Base-by-base conservation (phyloP, 2,113 vertebrate species). In the Centropristis striata region DNA sequence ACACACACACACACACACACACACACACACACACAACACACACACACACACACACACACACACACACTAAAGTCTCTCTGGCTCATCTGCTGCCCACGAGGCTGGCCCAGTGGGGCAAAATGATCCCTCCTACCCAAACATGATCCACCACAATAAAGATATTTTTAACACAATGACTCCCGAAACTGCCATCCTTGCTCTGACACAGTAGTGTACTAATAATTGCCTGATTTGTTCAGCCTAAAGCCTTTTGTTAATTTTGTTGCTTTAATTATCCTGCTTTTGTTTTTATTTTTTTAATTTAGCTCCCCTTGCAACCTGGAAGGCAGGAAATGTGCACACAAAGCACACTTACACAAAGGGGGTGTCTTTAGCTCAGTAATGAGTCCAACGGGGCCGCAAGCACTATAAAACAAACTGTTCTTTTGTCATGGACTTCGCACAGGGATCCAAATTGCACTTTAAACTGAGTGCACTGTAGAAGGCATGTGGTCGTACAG, bases 131-230 rank as follows among this genome's bases (percentile, higher is more conserved):
- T 91, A 92, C 92, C 90, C 92, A 93, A 94, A 94, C 92, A 93
- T 92, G 92, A 94, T 93, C 91, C 86, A 90, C 89, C 90, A 93
- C 90, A 93, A 92, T 92, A 94, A 93, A 95, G 93, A 92, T 94
- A 95, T 94, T 94, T 95, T 93, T 93, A 94, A 94, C 90, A 71
- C 85, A 89, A 90, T 92, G 89, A 94, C 90, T 94, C 90, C 68
- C 46, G 76, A 88, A 84, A 79, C 84, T 84, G 86, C 61, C 61
- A 71, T 86, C 78, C 76, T 78, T 64, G 67, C 90, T 65, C 67
- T 88, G 80, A 87, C 71, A 78, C 75, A 54, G 70, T 58, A 49
- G 63, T 47, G 9, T 44, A 74, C 82, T 77, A 81, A 86, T 75
- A 86, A 86, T 76, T 69, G 54, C 42, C 37, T 44, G n/a, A 76